Conservation (phyloP, 35 echinoderm and acorn worm species). For the Chiridota heheva region DNA sequence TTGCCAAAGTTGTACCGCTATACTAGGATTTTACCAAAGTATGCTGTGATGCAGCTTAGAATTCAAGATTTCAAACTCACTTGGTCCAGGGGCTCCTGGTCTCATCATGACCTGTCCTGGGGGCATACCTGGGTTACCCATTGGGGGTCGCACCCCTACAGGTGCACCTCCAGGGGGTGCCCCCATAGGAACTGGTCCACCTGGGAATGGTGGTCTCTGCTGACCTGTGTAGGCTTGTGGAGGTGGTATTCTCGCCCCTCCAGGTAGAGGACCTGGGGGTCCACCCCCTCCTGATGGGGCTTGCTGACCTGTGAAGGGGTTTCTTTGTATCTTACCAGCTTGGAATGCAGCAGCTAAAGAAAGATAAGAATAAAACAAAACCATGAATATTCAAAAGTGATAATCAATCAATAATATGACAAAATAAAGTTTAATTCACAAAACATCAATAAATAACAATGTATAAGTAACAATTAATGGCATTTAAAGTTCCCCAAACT, state of each 20-base stretch:
- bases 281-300: slow-evolving; percentile 10
- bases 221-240: slow-evolving; percentile 55
- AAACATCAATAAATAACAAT: background rate
- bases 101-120: slow-evolving; percentile 61
- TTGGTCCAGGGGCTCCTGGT: slow-evolving; percentile 63
- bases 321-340: slow-evolving; percentile 87
- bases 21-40: too few relatives aligned
- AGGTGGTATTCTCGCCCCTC: slow-evolving; percentile 63
- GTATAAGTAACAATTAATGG: background rate
- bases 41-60: too few relatives aligned
- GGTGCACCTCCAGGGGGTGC: too few relatives aligned
- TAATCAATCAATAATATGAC: background rate
- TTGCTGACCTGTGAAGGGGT: slow-evolving; percentile 73
- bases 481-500: too few relatives aligned
- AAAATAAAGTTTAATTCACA: background rate
- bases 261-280: slow-evolving; percentile 38
- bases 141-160: slow-evolving; percentile 30
- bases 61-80: slow-evolving; percentile 7
- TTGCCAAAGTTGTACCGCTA: too few relatives aligned
- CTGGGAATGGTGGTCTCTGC: slow-evolving; percentile 52
- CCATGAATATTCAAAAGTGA: background rate
- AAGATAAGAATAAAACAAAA: background rate
- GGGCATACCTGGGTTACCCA: slow-evolving; percentile 38
- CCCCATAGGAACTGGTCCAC: slow-evolving; percentile 34
- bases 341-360: slow-evolving; percentile 91